These are phyloP conservation scores for Xestobium rufovillosum DNA, from an alignment of 2,888 invertebrate genomes.

Conservation along the genomic window DNA sequence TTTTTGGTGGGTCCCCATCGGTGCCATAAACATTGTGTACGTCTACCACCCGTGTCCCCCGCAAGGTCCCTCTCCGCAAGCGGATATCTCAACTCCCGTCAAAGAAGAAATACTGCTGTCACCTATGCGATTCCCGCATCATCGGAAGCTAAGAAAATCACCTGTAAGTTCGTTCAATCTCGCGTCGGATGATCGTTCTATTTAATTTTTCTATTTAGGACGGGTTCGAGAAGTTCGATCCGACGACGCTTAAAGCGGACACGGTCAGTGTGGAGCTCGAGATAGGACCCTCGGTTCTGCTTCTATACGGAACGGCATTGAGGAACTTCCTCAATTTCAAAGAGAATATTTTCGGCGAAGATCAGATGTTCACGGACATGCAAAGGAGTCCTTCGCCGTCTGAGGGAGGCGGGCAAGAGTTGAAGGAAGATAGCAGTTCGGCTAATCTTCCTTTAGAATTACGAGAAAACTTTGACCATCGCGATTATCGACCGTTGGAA, in stretches of 20 bases:
- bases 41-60: constrained; percentile 89
- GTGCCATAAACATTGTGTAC: constrained; percentile 84
- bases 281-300: constrained; percentile 87
- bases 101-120: constrained; percentile 88
- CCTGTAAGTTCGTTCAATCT: constrained; percentile 25
- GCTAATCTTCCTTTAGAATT: constrained; percentile 67
- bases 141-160: constrained; percentile 43
- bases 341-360: constrained; percentile 97
- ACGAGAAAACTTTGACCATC: constrained; percentile 73
- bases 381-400: constrained; percentile 48
- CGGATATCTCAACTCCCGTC: constrained; percentile 88
- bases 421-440: constrained; percentile 59
- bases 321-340: constrained; percentile 83
- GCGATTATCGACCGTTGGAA: constrained; percentile 81
- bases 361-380: constrained; percentile 91
- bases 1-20: constrained; percentile 93
- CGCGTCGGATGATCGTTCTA: too few species aligned
- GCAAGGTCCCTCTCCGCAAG: constrained; percentile 79
- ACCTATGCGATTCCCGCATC: constrained; percentile 83
- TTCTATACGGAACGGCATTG: constrained; percentile 87
- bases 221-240: constrained; percentile 75
- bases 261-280: constrained; percentile 87
- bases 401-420: constrained; percentile 41
- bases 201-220: constrained; percentile 39
- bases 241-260: constrained; percentile 77